Evolutionary conservation across 2,797 vertebrate genomes (phyloP), one percentile per base, ranked within the genome.

Genomic region (Parotocinclus haroldoi): DNA sequence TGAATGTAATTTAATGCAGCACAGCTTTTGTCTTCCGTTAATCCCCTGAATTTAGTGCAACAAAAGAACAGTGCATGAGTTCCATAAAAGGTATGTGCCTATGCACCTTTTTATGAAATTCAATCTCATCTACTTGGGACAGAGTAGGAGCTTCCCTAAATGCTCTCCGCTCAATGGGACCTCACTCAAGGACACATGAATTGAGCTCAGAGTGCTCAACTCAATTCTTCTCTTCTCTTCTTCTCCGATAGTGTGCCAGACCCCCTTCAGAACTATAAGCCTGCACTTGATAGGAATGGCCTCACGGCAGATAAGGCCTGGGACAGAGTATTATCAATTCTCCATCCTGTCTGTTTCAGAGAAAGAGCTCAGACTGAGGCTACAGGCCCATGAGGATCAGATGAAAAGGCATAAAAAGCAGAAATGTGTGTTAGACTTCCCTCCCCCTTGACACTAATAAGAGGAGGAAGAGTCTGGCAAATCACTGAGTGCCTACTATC

Each of bases 221-320:
- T 63, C 56, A 72, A 58, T 75, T 71, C 72, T 61, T 56, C n/a
- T n/a, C n/a, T n/a, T 38, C 36, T 68, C 27, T 39, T 71, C 40
- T 65, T 37, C 45, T 72, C 37, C 60, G 51, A 75, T 71, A 59
- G 64, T 64, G 65, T 37, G 40, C 63, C 68, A 66, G 54, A 63
- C 36, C 60, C 18, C 58, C 69, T 71, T 71, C 58, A 71, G 19
- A 57, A 19, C 18, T 59, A 55, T 36, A 54, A 58, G 60, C 46
- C 51, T 40, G 62, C 49, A 65, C 40, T 75, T 51, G 55, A 68
- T 75, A 56, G 65, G 68, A 75, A 63, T 51, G 53, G 65, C 62
- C 60, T 68, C 39, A 37, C 16, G 27, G 70, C 60, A 68, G 65
- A 68, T 55, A 59, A 16, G 50, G 37, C 53, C 51, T 38, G 12